Evolutionary conservation across 2,797 vertebrate species (phyloP).

Genomic region (Diglossa cyanea): DNA sequence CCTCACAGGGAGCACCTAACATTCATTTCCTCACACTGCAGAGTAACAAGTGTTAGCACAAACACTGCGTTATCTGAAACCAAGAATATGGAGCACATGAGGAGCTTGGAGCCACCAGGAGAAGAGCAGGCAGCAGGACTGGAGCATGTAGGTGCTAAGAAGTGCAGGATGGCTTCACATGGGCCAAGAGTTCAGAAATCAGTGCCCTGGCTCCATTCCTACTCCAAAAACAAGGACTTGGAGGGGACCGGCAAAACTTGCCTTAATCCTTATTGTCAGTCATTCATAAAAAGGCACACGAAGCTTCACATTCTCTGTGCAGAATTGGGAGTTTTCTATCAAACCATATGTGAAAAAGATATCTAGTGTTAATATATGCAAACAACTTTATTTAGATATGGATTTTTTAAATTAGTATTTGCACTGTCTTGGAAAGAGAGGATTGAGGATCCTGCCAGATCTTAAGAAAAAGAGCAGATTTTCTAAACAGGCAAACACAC

Average conservation of each 20-base stretch:
- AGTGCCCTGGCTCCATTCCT: neutral
- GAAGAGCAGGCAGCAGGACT: neutral
- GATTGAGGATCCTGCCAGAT: neutral
- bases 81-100: neutral
- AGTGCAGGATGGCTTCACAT: neutral
- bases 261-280: neutral
- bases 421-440: neutral
- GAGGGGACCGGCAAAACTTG: neutral
- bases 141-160: fast-evolving
- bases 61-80: neutral
- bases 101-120: neutral
- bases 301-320: neutral
- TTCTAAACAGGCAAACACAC: neutral
- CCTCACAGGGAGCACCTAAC: neutral
- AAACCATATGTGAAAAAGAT: neutral
- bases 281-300: neutral
- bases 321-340: neutral
- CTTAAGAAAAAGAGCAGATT: neutral
- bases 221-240: neutral
- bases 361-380: neutral
- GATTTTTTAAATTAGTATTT: neutral
- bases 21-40: neutral
- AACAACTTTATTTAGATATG: neutral
- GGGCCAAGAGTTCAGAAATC: neutral
- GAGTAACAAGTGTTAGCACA: neutral